Percentiles rank a stretch among this genome's conserved stretches.
These are phyloP conservation scores for Orthosia cruda DNA, from an alignment of 2,888 invertebrate genomes.

Conservation along the genomic window DNA sequence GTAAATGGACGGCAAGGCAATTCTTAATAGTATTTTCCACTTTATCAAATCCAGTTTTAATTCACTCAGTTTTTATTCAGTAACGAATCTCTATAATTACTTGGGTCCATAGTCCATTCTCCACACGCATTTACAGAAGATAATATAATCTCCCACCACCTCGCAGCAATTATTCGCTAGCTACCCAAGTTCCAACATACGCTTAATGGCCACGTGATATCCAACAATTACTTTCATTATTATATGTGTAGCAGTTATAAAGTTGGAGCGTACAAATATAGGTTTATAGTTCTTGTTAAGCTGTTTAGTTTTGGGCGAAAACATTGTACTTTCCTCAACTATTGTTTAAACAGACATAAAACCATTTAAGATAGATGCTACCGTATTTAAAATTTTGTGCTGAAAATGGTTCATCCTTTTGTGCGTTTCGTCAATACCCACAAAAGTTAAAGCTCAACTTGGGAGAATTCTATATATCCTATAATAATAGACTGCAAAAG, in stretches of 20 bases:
- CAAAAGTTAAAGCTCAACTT: neutral
- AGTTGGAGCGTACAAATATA: too few species aligned
- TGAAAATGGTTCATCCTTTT: neutral
- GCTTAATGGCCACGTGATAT: too few species aligned
- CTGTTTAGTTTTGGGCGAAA: constrained; percentile 53
- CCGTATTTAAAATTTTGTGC: constrained; percentile 17
- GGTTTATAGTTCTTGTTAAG: constrained; percentile 12
- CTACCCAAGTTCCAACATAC: too few species aligned
- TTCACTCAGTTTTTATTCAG: neutral
- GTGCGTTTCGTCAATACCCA: neutral
- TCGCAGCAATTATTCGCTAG: too few species aligned
- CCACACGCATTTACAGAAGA: neutral
- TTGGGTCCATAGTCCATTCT: neutral
- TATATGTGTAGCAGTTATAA: too few species aligned
- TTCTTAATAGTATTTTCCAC: neutral
- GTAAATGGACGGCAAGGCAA: too few species aligned
- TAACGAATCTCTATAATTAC: constrained; percentile 3
- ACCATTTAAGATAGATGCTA: constrained; percentile 11
- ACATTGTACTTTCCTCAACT: constrained; percentile 36
- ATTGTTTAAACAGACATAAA: constrained; percentile 39
- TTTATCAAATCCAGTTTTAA: neutral
- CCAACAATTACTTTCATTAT: too few species aligned
- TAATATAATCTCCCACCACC: too few species aligned
- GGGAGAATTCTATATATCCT: neutral
- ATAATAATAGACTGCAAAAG: neutral